Evolutionary conservation across 2,797 vertebrate genomes (phyloP).

Genomic region (Falco naumanni): DNA sequence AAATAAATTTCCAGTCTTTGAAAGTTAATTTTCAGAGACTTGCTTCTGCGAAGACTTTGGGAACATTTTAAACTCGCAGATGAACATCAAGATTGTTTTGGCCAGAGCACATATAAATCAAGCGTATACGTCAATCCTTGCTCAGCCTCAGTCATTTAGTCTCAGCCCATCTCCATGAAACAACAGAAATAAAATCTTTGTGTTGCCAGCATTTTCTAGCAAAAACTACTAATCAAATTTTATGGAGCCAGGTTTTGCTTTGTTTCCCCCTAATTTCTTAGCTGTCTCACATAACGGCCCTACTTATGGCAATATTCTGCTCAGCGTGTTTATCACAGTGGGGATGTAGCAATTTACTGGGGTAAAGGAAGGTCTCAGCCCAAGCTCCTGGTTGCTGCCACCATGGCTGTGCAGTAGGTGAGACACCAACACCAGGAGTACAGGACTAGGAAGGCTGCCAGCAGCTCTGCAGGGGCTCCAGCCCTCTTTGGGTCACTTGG

Average conservation of each 20-base stretch:
- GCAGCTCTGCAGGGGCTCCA: background rate
- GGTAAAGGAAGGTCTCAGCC: background rate
- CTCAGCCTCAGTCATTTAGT: background rate
- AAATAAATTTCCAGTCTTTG: background rate
- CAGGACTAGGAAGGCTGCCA: background rate
- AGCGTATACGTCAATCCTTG: background rate
- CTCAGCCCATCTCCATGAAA: background rate
- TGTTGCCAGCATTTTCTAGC: background rate
- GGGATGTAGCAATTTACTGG: background rate
- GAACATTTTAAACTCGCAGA: background rate
- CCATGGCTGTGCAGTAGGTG: background rate
- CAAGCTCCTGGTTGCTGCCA: background rate
- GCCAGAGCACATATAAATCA: background rate
- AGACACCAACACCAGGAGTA: background rate
- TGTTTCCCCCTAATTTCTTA: constrained; percentile 3
- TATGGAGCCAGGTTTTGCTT: constrained; percentile 1
- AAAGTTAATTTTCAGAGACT: background rate
- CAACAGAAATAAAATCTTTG: background rate
- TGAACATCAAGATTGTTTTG: background rate
- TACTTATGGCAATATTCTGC: background rate
- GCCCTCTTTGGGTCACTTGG: background rate
- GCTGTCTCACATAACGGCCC: background rate
- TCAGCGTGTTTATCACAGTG: background rate
- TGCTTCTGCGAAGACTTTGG: background rate
- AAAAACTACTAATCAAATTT: constrained; percentile 29